Conservation (phyloP, 2,888 invertebrate species). For the Leptopilina drosophilae region DNA sequence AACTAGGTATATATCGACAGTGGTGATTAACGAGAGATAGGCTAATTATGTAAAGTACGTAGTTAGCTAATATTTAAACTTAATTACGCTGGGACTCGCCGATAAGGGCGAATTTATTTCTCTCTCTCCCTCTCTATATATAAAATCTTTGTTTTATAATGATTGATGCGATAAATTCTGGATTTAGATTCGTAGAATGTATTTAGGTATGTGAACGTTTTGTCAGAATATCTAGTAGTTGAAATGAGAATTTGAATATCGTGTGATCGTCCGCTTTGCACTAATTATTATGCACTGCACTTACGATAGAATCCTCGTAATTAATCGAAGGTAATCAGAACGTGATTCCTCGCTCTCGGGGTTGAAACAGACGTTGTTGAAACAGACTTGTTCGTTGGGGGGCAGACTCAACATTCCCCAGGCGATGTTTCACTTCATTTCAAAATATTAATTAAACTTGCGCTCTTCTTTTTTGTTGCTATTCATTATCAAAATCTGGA, state of each 20-base stretch:
- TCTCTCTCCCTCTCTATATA: background rate
- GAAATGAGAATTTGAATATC: slow-evolving; percentile 12
- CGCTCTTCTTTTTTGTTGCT: no score
- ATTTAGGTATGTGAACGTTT: no score
- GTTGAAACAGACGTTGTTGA: slow-evolving; percentile 18
- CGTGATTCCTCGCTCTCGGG: slow-evolving; percentile 22
- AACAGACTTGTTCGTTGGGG: background rate
- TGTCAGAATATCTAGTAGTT: background rate
- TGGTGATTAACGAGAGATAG: slow-evolving; percentile 6
- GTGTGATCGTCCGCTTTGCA: background rate
- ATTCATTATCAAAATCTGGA: no score
- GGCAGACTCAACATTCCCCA: background rate
- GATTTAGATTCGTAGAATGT: background rate
- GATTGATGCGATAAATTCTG: background rate
- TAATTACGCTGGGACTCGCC: background rate
- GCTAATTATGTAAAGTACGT: slow-evolving; percentile 33
- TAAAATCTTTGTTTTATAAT: background rate
- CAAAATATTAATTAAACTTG: no score
- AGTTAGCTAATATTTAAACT: slow-evolving; percentile 26
- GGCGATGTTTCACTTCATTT: background rate
- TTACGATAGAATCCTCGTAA: slow-evolving; percentile 26
- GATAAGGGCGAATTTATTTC: slow-evolving; percentile 21
- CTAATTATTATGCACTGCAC: slow-evolving; percentile 35
- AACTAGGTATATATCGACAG: slow-evolving; percentile 7
- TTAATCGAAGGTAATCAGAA: slow-evolving; percentile 27